Evolutionary conservation across 2,888 invertebrate genomes (phyloP), one percentile per base, ranked within the genome.

Genomic region (Andrena bucephala): DNA sequence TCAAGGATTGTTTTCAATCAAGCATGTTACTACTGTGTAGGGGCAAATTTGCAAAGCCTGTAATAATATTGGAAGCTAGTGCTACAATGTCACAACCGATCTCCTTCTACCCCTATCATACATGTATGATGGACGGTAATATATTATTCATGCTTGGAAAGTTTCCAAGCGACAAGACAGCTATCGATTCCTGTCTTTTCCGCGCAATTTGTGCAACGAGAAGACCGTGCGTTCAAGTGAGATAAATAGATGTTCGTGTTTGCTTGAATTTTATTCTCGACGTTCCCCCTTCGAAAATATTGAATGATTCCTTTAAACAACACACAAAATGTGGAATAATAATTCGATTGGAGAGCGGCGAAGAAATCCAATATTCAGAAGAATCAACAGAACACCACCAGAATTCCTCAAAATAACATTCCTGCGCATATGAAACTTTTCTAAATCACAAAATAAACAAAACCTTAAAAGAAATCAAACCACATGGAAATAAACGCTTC

Each of bases 111-210:
- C 54, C 3, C 66, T 29, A 67, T 71, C 33, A 66, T 60, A 36
- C 67, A 66, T 54, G 71, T 77, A 82, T 63, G 78, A 77, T 62
- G 36, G 80, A 70, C 82, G 81, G 81, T 84, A 76, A 89, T 83
- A 76, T 82, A 86, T 86, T 85, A 85, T 85, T 79, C 76, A 75
- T 79, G 81, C 57, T 78, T 76, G 83, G 82, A 83, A 83, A 65
- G 16, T 81, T 83, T 84, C 80, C 82, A 83, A 82, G 73, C 66
- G 63, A 79, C 52, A 29, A 67, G 69, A 57, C 48, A 77, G 62
- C 73, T 66, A 77, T 79, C 63, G 72, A 72, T 59, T 57, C 67
- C 13, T 67, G n/a, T 69, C 71, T 77, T 82, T 85, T 81, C 76
- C 77, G 65, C 52, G 33, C 81, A 78, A 87, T 87, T 88, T 79